Base-by-base conservation (phyloP, 2,113 vertebrate species). In the Rhinoderma darwinii region DNA sequence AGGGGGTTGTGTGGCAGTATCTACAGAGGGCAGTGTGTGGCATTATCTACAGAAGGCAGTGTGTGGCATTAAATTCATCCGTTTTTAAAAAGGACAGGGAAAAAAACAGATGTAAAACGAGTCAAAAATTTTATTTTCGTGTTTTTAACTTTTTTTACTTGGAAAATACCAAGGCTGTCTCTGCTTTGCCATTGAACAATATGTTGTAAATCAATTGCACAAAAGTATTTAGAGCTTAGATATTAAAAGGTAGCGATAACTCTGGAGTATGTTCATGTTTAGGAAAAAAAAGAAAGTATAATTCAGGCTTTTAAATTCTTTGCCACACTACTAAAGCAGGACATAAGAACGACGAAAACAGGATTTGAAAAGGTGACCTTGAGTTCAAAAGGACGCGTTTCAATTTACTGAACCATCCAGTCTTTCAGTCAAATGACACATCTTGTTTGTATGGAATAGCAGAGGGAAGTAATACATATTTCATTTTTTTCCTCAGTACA, bases 341-440 rank as follows among this genome's bases (percentile, higher is more conserved):
- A 56, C 7, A n/a, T 72, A 84, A 27, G 27, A 75, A 50, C 50
- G 84, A 54, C 41, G 68, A 43, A 39, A 44, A 77, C 37, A n/a
- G 41, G n/a, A 30, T 47, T 76, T 77, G 41, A 78, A 85, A 76
- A 75, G 37, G 43, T 85, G 74, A 78, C 84, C 84, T 78, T 85
- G 74, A 37, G 56, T 85, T 77, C 37, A 84, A 73, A 66, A 77
- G 20, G n/a, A 85, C 43, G 11, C 78, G 17, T 85, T 76, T 72
- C 27, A 59, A 66, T 66, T 76, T 59, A 78, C 84, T n/a, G 35
- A 50, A 47, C 74, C 73, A 85, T 85, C 39, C 30, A 61, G 84
- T 59, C n/a, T 41, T n/a, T 76, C 50, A 76, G 72, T 76, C 32
- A 76, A 84, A 61, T 84, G 70, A 61, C n/a, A 50, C 22, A 76